Evolutionary conservation across 2,797 vertebrate genomes (phyloP), one percentile per base, ranked within the genome.

Genomic region (Loriculus beryllinus): DNA sequence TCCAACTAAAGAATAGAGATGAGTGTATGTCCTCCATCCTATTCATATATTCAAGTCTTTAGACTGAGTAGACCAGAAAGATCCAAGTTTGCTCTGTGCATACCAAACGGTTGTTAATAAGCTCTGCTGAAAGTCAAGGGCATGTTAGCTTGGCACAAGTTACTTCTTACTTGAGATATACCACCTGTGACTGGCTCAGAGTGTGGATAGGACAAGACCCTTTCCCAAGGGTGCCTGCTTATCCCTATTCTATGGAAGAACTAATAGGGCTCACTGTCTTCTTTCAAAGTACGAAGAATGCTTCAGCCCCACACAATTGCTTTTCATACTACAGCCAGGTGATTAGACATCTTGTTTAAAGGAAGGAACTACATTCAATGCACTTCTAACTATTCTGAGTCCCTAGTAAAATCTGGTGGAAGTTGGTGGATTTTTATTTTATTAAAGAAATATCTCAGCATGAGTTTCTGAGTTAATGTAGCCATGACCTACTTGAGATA

Each of bases 131-230:
- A 86, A 63, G 40, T 35, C 75, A 91, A 56, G 20, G 39, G 6
- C 22, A 51, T 22, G 31, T 72, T 51, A 86, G 6, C 23, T 62
- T 90, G 78, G 25, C 43, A 7, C 42, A 57, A 40, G 14, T 33
- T 35, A 26, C 70, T 75, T 85, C 43, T 77, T 54, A 64, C 15
- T 23, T 63, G 62, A 86, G 59, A 43, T 42, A 56, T 5, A 65
- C 4, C 0, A 1, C 59, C 54, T 40, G 14, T 2, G 3, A 23
- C n/a, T 0, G 0, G 9, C 48, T 85, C 64, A 63, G 47, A 37
- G n/a, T 13, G 9, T 20, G 37, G 29, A 35, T 2, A 42, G 39
- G 40, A 81, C 42, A 65, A 88, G 43, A 43, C 7, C 7, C 28
- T 72, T 82, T 63, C 22, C 42, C 57, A 21, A 74, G 20, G 12